phyloP scores from a whole-genome alignment of 1,140 invertebrate species.

The Eubasilissa regina region DNA sequence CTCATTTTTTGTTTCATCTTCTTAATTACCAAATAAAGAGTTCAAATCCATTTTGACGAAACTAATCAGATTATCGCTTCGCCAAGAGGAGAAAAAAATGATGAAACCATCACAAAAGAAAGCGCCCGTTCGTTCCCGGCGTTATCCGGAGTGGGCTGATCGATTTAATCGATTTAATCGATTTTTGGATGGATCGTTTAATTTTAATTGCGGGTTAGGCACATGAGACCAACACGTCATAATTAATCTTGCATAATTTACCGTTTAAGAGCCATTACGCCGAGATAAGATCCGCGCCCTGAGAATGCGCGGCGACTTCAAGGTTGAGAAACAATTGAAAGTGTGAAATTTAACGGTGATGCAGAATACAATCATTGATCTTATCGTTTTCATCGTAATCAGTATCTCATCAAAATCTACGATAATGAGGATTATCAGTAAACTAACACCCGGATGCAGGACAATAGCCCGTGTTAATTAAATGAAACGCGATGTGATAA shows the following conservation, averaged over 20 bases:
- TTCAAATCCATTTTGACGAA: slow-evolving; percentile 16
- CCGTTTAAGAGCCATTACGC: slow-evolving; percentile 46
- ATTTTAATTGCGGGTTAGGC: slow-evolving; percentile 49
- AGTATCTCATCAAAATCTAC: too few species aligned
- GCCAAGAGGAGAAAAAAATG: neutral
- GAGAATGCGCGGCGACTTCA: slow-evolving; percentile 1
- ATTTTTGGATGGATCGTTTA: slow-evolving; percentile 51
- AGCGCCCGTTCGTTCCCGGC: neutral
- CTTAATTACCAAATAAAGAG: slow-evolving; percentile 7
- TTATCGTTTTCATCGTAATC: too few species aligned
- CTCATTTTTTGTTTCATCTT: too few species aligned
- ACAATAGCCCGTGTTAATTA: too few species aligned
- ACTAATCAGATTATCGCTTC: slow-evolving; percentile 27
- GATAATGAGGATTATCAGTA: too few species aligned
- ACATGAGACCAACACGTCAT: slow-evolving; percentile 31
- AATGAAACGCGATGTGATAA: too few species aligned
- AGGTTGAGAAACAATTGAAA: neutral
- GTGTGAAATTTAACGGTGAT: neutral
- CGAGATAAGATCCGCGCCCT: slow-evolving; percentile 28
- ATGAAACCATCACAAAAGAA: neutral
- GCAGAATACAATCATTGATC: neutral
- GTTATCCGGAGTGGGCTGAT: slow-evolving; percentile 8
- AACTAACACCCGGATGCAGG: too few species aligned
- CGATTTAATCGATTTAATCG: slow-evolving; percentile 52
- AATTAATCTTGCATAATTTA: slow-evolving; percentile 50